phyloP scores from a whole-genome alignment of 2,888 invertebrate species.

The Sarcophaga variegata region DNA sequence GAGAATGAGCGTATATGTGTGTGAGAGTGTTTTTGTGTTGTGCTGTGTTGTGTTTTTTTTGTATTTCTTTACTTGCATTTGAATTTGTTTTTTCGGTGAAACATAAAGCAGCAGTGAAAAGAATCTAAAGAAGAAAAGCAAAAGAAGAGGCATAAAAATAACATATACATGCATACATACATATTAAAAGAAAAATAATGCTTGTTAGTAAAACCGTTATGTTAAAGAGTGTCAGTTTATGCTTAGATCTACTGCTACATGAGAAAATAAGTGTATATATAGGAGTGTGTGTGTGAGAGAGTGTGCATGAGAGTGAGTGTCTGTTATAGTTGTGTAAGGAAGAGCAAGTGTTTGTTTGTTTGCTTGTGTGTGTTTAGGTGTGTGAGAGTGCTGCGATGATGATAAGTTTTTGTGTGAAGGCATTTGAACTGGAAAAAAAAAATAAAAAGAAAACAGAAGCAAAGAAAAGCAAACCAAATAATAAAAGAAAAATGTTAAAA shows the following conservation, averaged over 20 bases:
- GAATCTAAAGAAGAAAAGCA: conserved; percentile 44
- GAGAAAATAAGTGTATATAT: conserved; percentile 40
- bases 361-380: conserved; percentile 18
- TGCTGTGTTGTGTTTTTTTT: conserved; percentile 42
- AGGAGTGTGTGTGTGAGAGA: neutral
- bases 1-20: neutral
- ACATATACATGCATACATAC: conserved; percentile 17
- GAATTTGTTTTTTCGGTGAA: conserved; percentile 17
- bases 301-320: conserved; percentile 28
- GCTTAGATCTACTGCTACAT: neutral
- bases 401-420: conserved; percentile 62
- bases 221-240: conserved; percentile 45
- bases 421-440: conserved; percentile 67
- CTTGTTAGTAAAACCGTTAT: conserved; percentile 51
- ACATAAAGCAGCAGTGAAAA: conserved; percentile 40
- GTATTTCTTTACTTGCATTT: neutral
- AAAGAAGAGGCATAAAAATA: conserved; percentile 39
- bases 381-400: conserved; percentile 34
- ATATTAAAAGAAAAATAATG: conserved; percentile 54
- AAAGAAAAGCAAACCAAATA: conserved; percentile 16
- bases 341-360: conserved; percentile 6
- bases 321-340: conserved; percentile 9
- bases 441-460: conserved; percentile 33
- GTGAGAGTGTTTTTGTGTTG: conserved; percentile 18
- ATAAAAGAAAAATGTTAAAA: conserved; percentile 48